phyloP scores from a whole-genome alignment of 2,113 vertebrate species.

The Lates calcarifer region DNA sequence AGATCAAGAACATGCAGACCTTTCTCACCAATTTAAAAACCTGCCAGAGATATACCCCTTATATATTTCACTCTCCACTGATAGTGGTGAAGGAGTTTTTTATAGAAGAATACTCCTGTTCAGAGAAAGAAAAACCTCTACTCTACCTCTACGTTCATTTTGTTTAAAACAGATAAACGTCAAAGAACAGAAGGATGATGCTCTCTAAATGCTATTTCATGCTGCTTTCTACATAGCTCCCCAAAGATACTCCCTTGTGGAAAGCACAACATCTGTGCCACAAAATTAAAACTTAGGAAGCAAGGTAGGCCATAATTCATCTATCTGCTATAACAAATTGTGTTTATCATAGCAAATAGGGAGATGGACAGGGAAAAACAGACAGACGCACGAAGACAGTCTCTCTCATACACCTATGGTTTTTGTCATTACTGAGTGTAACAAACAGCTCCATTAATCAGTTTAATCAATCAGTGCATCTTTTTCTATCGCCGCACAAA shows the following conservation, averaged over 20 bases:
- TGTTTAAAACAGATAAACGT: neutral
- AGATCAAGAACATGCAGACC: neutral
- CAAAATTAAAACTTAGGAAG: constrained; percentile 31
- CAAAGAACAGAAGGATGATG: neutral
- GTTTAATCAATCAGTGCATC: constrained; percentile 50
- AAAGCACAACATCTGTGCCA: constrained; percentile 29
- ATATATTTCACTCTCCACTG: neutral
- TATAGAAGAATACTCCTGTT: neutral
- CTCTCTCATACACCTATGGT: neutral
- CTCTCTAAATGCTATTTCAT: constrained; percentile 27
- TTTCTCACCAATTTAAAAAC: too few species aligned
- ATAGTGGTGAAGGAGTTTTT: neutral
- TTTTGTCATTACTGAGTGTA: constrained; percentile 15
- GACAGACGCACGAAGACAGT: neutral
- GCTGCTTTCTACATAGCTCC: constrained; percentile 16
- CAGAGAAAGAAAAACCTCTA: neutral
- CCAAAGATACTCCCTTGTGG: constrained; percentile 4
- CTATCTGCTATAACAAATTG: neutral
- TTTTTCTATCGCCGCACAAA: constrained; percentile 29
- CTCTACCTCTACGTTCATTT: neutral
- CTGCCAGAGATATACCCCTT: neutral
- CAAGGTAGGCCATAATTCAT: constrained; percentile 15
- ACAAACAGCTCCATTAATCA: constrained; percentile 55
- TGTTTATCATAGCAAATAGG: constrained; percentile 2
- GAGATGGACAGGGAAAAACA: neutral